Percentiles rank a stretch among this genome's conserved stretches.
Evolutionary conservation across 2,888 invertebrate species (phyloP).

Genomic region (Microplitis deprimator): DNA sequence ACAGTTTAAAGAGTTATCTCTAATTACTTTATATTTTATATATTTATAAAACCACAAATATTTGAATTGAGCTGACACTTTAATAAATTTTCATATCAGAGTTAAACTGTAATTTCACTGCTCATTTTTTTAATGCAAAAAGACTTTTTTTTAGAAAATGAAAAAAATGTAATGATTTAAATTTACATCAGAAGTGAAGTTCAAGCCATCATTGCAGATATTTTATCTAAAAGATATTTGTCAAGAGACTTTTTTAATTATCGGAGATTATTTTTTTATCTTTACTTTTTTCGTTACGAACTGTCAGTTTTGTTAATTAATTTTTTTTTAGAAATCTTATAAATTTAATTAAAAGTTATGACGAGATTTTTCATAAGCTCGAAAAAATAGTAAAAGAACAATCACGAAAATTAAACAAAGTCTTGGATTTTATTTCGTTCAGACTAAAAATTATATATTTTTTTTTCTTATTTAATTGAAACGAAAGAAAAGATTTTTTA

Average conservation of each 20-base stretch:
- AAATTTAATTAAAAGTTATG: conserved; percentile 1
- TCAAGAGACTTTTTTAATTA: background rate
- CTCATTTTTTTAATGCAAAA: background rate
- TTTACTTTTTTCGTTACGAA: background rate
- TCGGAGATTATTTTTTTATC: background rate
- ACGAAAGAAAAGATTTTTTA: no score
- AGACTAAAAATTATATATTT: no score
- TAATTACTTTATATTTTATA: no score
- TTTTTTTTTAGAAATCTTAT: background rate
- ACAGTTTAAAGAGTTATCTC: no score
- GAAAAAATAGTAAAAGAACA: background rate
- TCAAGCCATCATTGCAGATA: background rate
- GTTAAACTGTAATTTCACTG: no score
- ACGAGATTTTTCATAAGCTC: background rate
- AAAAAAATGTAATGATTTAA: background rate
- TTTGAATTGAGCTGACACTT: no score
- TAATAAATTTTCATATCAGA: no score
- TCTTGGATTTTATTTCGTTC: background rate
- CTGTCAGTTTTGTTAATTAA: background rate
- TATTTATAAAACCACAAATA: no score
- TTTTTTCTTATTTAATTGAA: no score
- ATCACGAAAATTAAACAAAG: background rate
- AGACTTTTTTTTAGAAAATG: background rate
- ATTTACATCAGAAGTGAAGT: background rate
- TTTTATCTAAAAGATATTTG: background rate